Evolutionary conservation across 2,113 vertebrate species (phyloP).

Genomic region (Rhea pennata): DNA sequence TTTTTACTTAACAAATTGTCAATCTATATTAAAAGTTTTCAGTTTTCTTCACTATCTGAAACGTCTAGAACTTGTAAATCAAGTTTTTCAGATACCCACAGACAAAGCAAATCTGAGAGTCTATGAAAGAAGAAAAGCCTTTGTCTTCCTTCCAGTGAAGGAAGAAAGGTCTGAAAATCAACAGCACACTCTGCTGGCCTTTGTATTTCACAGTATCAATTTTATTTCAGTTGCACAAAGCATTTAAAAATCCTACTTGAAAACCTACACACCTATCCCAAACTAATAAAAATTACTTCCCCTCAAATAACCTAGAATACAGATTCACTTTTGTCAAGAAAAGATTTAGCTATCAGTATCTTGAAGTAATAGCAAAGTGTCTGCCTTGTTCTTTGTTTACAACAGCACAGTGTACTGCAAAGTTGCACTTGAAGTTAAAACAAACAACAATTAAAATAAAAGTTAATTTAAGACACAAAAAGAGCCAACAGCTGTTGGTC

Average conservation of each 20-base stretch:
- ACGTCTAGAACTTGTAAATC: neutral
- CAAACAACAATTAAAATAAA: neutral
- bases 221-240: neutral
- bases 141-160: neutral
- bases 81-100: neutral
- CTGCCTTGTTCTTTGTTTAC: neutral
- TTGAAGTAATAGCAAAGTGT: neutral
- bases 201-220: neutral
- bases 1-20: neutral
- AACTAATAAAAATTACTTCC: neutral
- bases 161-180: slow-evolving; percentile 36
- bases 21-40: neutral
- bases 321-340: neutral
- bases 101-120: neutral
- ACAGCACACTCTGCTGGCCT: slow-evolving; percentile 81
- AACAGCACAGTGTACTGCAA: neutral
- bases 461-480: neutral
- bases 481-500: neutral
- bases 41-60: neutral
- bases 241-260: neutral
- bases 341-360: neutral
- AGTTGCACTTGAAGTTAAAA: neutral
- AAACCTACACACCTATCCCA: neutral
- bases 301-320: neutral
- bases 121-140: neutral